These are phyloP conservation scores for Rhagoletis zephyria DNA, from an alignment of 1,140 invertebrate genomes.

Conservation along the genomic window DNA sequence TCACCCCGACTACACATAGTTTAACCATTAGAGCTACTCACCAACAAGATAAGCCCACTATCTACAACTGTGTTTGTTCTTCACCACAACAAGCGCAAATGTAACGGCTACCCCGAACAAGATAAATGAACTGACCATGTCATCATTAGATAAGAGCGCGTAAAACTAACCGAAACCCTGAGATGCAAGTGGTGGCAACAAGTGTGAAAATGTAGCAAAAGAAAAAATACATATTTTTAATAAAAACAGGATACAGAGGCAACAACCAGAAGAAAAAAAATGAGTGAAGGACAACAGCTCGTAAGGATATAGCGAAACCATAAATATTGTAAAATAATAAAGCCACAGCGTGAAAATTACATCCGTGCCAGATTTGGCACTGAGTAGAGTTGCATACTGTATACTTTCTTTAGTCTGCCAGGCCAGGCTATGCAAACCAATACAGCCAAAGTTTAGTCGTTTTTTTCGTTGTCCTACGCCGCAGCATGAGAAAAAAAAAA, in stretches of 20 bases:
- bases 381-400: too few relatives aligned
- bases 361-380: not conserved
- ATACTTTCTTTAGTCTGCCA: too few relatives aligned
- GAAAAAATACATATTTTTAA: not conserved
- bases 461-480: too few relatives aligned
- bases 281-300: not conserved
- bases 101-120: slow-evolving; percentile 11
- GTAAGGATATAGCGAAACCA: not conserved
- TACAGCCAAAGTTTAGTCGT: too few relatives aligned
- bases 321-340: slow-evolving; percentile 46
- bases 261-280: slow-evolving; percentile 5
- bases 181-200: not conserved
- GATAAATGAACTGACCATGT: slow-evolving; percentile 34
- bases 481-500: too few relatives aligned
- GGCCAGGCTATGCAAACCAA: too few relatives aligned
- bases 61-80: too few relatives aligned
- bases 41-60: not conserved
- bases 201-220: not conserved
- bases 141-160: slow-evolving; percentile 37
- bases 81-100: not conserved
- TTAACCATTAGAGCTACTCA: not conserved
- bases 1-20: not conserved
- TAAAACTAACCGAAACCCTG: not conserved
- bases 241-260: not conserved
- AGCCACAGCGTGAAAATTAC: slow-evolving; percentile 16